phyloP scores from a whole-genome alignment of 2,888 invertebrate species.

The Ectropis crepuscularia region DNA sequence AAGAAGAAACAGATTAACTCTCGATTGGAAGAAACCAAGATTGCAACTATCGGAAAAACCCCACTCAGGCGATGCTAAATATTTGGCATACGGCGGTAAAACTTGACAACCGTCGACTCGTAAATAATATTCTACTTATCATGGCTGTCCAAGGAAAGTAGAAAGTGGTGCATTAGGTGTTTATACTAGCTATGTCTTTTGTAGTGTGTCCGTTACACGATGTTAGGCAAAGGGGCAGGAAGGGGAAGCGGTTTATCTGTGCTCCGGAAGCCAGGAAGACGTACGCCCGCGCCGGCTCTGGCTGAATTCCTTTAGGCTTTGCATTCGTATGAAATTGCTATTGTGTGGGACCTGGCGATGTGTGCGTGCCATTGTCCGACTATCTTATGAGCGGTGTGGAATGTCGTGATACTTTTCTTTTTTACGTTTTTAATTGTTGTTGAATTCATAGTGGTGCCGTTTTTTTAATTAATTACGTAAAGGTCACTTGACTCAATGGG shows the following conservation, averaged over 20 bases:
- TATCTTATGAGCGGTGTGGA: constrained; percentile 34
- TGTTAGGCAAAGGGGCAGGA: constrained; percentile 81
- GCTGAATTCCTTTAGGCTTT: constrained; percentile 75
- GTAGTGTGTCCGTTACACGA: constrained; percentile 76
- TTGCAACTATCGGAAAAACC: too few relatives aligned
- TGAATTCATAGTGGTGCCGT: not conserved
- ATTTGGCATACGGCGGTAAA: too few relatives aligned
- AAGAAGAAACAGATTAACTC: too few relatives aligned
- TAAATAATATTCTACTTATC: constrained; percentile 42
- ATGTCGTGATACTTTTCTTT: constrained; percentile 2
- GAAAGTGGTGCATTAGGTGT: constrained; percentile 63
- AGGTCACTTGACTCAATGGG: too few relatives aligned
- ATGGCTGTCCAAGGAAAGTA: constrained; percentile 49
- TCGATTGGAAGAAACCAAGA: too few relatives aligned
- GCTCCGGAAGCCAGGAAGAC: constrained; percentile 81
- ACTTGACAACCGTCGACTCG: too few relatives aligned
- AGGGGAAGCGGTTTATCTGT: constrained; percentile 82
- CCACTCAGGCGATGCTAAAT: too few relatives aligned
- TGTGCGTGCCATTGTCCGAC: constrained; percentile 42
- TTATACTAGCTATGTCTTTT: constrained; percentile 71
- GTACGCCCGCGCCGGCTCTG: constrained; percentile 66
- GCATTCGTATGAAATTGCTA: constrained; percentile 67
- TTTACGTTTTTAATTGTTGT: not conserved
- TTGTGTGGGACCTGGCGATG: constrained; percentile 48
- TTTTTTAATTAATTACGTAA: not conserved